A percentile compares a stretch with the other conserved stretches of the same genome.
Evolutionary conservation across 2,888 invertebrate genomes (phyloP).

Genomic region (Peribatodes rhomboidaria): DNA sequence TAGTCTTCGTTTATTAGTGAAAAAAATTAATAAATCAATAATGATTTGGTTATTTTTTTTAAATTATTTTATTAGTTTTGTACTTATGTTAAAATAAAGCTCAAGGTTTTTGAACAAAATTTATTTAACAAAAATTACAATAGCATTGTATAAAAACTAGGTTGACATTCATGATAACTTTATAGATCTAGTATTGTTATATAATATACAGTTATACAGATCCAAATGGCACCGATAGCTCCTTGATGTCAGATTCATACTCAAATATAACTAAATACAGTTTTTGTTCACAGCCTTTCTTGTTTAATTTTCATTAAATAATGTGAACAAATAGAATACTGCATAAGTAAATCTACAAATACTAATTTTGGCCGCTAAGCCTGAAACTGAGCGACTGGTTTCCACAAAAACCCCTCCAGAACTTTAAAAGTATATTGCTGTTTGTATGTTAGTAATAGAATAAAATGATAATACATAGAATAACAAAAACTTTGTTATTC

Average conservation of each 20-base stretch:
- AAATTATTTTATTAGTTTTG: conserved; percentile 2
- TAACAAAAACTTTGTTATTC: too few relatives aligned
- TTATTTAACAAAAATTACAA: conserved; percentile 50
- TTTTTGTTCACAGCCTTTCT: conserved; percentile 75
- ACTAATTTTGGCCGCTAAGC: conserved; percentile 9
- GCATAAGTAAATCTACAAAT: conserved; percentile 11
- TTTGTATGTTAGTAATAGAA: too few relatives aligned
- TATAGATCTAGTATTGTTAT: conserved; percentile 13
- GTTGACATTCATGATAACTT: conserved; percentile 5
- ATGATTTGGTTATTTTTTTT: not conserved
- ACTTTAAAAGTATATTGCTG: too few relatives aligned
- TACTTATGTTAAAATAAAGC: conserved; percentile 20
- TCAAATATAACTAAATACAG: conserved; percentile 48
- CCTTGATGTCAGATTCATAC: conserved; percentile 52
- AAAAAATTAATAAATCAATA: not conserved
- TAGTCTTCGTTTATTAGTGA: not conserved
- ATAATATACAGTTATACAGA: conserved; percentile 51
- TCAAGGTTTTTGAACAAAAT: conserved; percentile 46
- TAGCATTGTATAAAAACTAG: conserved; percentile 43
- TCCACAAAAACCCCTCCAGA: too few relatives aligned
- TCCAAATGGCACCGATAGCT: conserved; percentile 62
- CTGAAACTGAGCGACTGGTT: too few relatives aligned
- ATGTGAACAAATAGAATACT: conserved; percentile 52
- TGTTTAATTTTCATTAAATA: conserved; percentile 49
- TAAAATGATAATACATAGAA: too few relatives aligned